These are phyloP conservation scores for Clarias macrocephalus DNA, from an alignment of 2,113 vertebrate genomes.

Conservation along the genomic window DNA sequence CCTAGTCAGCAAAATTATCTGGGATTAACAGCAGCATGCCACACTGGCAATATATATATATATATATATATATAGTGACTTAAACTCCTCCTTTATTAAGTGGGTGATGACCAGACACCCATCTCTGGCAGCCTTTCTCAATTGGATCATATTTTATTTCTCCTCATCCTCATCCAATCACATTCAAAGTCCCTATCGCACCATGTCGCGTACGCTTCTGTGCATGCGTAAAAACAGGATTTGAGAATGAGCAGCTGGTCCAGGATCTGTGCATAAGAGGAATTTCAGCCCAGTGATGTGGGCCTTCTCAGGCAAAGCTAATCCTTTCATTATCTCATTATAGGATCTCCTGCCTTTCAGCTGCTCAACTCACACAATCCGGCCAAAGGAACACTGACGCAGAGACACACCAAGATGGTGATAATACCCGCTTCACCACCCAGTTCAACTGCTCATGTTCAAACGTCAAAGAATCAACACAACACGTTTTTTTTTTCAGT, in stretches of 20 bases:
- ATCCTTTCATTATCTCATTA: slow-evolving; percentile 57
- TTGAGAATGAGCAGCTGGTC: neutral
- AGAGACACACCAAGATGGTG: slow-evolving; percentile 16
- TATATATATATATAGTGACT: neutral
- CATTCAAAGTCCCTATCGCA: neutral
- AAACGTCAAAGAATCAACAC: slow-evolving; percentile 21
- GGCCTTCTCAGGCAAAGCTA: slow-evolving; percentile 34
- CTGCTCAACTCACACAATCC: slow-evolving; percentile 43
- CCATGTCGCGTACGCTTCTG: neutral
- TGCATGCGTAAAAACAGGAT: neutral
- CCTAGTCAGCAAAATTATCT: slow-evolving; percentile 24
- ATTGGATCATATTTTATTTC: slow-evolving; percentile 40
- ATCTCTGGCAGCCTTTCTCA: slow-evolving; percentile 8
- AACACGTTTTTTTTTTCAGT: neutral
- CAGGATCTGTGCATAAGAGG: slow-evolving; percentile 17
- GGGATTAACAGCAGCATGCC: neutral
- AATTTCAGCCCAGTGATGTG: neutral
- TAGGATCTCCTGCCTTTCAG: slow-evolving; percentile 53
- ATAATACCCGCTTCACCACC: neutral
- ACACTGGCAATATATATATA: neutral
- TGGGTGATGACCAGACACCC: neutral
- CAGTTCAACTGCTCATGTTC: neutral
- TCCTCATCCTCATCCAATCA: slow-evolving; percentile 43
- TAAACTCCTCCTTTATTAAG: neutral
- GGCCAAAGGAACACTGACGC: slow-evolving; percentile 1